Conservation (phyloP, 2,113 vertebrate genomes). For the Paradoxurus hermaphroditus region DNA sequence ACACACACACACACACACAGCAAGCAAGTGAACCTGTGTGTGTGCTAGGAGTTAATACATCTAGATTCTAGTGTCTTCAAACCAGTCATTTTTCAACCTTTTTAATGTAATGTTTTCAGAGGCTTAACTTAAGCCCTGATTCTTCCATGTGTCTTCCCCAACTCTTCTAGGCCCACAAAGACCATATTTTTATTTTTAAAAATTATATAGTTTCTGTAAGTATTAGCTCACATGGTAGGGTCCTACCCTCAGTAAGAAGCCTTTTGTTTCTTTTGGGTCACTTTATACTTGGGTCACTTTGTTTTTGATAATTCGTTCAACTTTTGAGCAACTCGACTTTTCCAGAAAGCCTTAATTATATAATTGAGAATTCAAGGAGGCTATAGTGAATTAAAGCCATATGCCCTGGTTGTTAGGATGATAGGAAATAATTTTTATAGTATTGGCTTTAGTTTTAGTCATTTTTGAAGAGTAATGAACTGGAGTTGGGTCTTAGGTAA, state of each 20-base stretch:
- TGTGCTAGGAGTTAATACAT: background rate
- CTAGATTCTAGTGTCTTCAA: constrained; percentile 6
- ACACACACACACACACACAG: background rate
- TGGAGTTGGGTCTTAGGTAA: background rate
- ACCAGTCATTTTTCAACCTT: background rate
- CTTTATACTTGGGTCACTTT: background rate
- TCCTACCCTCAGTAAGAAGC: background rate
- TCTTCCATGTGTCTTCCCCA: background rate
- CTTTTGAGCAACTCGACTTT: background rate
- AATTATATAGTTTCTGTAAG: background rate
- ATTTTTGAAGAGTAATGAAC: background rate
- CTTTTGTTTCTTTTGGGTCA: background rate
- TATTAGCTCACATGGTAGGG: background rate
- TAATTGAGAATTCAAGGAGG: constrained; percentile 7
- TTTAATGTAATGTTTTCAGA: background rate
- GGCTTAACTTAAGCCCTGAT: background rate
- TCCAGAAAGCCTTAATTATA: constrained; percentile 23
- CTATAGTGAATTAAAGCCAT: background rate
- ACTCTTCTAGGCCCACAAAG: background rate
- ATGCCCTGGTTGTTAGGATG: background rate
- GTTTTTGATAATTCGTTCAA: background rate
- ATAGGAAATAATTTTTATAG: constrained; percentile 38
- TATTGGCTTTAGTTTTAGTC: background rate
- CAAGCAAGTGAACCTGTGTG: background rate
- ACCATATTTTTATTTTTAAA: background rate